A percentile compares a stretch with the other conserved stretches of the same genome.
These are phyloP conservation scores for Ceratina calcarata DNA, from an alignment of 1,140 invertebrate species.

Conservation along the genomic window DNA sequence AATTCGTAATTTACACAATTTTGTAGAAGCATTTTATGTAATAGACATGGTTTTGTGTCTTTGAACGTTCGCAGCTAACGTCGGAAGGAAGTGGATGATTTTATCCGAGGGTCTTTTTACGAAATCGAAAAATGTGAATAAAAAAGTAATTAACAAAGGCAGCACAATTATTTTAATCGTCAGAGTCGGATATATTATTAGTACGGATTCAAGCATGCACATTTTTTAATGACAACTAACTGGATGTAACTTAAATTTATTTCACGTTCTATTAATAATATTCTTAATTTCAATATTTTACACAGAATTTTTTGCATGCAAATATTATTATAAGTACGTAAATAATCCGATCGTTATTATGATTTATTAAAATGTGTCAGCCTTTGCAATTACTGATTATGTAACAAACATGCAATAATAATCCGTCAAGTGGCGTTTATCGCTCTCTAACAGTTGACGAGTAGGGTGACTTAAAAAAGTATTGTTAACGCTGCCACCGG, in stretches of 20 bases:
- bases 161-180: slow-evolving; percentile 14
- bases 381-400: not conserved
- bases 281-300: too few species aligned
- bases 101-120: slow-evolving; percentile 21
- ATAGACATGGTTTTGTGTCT: slow-evolving; percentile 60
- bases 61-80: slow-evolving; percentile 51
- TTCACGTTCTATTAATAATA: too few species aligned
- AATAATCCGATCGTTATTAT: not conserved
- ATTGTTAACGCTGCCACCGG: slow-evolving; percentile 12
- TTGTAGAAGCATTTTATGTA: slow-evolving; percentile 64
- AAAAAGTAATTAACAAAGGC: not conserved
- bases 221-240: too few species aligned
- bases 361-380: slow-evolving; percentile 6
- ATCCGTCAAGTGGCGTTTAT: not conserved
- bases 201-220: too few species aligned
- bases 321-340: too few species aligned
- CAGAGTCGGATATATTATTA: not conserved
- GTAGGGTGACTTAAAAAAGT: slow-evolving; percentile 20
- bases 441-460: slow-evolving; percentile 6
- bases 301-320: too few species aligned
- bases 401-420: slow-evolving; percentile 13
- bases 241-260: too few species aligned
- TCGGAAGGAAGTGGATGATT: slow-evolving; percentile 33
- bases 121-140: not conserved
- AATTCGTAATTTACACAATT: slow-evolving; percentile 63